Conservation (phyloP, 2,888 invertebrate species). For the Drosophila helvetica region DNA sequence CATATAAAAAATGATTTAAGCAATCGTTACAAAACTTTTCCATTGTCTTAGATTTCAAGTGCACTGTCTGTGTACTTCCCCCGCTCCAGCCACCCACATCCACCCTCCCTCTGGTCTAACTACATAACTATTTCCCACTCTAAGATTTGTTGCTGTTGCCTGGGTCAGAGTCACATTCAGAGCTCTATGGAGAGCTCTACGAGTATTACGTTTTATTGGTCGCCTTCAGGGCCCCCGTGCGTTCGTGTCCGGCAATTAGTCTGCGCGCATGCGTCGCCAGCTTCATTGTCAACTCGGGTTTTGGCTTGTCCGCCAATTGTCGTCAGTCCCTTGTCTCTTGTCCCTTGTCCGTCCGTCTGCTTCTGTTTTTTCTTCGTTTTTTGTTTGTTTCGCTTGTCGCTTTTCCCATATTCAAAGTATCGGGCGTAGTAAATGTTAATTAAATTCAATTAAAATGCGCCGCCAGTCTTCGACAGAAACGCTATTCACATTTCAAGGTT, state of each 20-base stretch:
- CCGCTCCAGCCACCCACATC: constrained; percentile 30
- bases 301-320: constrained; percentile 42
- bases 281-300: constrained; percentile 71
- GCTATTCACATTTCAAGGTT: constrained; percentile 78
- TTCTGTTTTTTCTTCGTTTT: background rate
- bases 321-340: constrained; percentile 27
- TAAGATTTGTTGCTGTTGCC: constrained; percentile 29
- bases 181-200: constrained; percentile 27
- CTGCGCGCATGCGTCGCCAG: constrained; percentile 76
- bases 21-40: constrained; percentile 23
- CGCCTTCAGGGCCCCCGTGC: constrained; percentile 25
- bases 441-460: constrained; percentile 80
- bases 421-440: constrained; percentile 70
- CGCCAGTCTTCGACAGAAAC: constrained; percentile 76
- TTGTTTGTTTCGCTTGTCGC: constrained; percentile 21
- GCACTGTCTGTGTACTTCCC: constrained; percentile 45
- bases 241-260: constrained; percentile 65
- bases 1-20: constrained; percentile 2
- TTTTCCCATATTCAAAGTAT: constrained; percentile 79
- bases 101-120: background rate
- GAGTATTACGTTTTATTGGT: constrained; percentile 15
- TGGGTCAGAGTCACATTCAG: constrained; percentile 29
- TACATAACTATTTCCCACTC: constrained; percentile 52
- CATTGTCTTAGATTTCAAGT: constrained; percentile 62
- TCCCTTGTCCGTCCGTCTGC: constrained; percentile 10